A percentile compares a stretch with the other conserved stretches of the same genome.
These are phyloP conservation scores for Meriones unguiculatus DNA, from an alignment of 2,113 vertebrate species.

Conservation along the genomic window DNA sequence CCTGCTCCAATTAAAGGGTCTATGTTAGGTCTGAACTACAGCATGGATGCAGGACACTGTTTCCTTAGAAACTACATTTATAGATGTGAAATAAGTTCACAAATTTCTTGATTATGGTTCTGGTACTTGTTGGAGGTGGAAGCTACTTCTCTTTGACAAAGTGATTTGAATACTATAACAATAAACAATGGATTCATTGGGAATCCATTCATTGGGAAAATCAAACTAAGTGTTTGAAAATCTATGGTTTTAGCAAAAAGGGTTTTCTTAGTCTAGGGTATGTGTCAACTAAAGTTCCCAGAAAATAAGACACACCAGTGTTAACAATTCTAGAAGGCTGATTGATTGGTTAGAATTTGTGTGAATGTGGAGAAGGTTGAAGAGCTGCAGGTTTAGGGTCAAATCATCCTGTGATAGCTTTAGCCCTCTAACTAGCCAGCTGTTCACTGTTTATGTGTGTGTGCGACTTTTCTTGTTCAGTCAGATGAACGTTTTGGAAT, in stretches of 20 bases:
- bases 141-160: background rate
- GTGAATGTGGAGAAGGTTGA: too few species aligned
- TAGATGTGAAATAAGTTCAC: background rate
- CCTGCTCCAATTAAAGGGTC: background rate
- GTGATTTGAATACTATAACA: background rate
- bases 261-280: background rate
- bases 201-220: background rate
- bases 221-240: background rate
- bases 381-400: background rate
- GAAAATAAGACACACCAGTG: background rate
- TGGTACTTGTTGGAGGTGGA: background rate
- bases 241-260: background rate
- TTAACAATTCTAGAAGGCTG: background rate
- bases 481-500: too few species aligned
- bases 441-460: too few species aligned
- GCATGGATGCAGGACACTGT: background rate
- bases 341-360: background rate
- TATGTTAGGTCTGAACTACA: background rate
- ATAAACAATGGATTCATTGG: background rate
- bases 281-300: background rate
- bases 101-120: background rate
- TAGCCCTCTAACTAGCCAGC: background rate
- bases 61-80: background rate
- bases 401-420: background rate
- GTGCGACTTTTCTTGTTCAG: too few species aligned